Conservation (phyloP, 2,797 vertebrate species). For the Pipistrellus kuhlii region DNA sequence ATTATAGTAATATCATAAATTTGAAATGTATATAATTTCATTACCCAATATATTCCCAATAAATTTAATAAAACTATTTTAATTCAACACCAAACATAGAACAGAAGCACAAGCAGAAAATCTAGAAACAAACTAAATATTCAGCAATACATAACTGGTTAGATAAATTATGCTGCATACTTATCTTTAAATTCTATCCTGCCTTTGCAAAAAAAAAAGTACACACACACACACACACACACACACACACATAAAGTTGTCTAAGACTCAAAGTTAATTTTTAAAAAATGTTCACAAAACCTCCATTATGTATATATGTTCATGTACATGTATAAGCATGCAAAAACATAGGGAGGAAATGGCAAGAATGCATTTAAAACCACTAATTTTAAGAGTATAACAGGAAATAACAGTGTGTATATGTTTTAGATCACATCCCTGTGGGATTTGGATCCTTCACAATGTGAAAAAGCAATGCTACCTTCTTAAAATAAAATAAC, state of each 20-base stretch:
- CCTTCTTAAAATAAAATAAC: background rate
- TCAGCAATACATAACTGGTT: background rate
- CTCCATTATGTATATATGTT: background rate
- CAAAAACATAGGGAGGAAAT: background rate
- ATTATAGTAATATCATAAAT: background rate
- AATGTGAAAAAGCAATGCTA: background rate
- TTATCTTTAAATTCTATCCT: background rate
- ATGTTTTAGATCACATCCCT: background rate
- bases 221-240: no score
- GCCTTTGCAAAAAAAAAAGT: background rate
- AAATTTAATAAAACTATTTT: background rate
- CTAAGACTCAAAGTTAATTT: background rate
- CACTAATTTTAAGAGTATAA: background rate
- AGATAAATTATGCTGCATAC: background rate
- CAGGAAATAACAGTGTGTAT: background rate
- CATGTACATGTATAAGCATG: background rate
- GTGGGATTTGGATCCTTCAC: background rate
- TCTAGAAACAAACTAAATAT: background rate
- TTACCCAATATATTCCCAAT: background rate
- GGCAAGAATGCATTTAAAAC: background rate
- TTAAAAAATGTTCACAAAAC: background rate
- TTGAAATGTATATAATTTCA: background rate
- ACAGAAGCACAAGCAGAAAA: conserved; percentile 2
- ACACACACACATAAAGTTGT: background rate
- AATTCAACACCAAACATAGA: background rate